phyloP scores from a whole-genome alignment of 2,797 vertebrate genomes.

The Chaetophractus vellerosus region DNA sequence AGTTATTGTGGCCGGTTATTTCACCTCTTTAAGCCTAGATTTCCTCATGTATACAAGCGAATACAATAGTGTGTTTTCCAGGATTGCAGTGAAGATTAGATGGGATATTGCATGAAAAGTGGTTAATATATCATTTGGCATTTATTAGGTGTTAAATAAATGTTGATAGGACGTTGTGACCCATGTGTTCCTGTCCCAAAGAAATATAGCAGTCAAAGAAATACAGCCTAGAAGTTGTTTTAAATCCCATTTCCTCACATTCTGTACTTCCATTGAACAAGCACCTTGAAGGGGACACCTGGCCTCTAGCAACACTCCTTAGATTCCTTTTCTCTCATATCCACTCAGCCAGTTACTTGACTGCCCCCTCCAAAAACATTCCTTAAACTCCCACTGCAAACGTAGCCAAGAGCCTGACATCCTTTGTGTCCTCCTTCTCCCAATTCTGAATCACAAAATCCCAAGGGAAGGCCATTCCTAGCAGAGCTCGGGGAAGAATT shows the following conservation, averaged over 20 bases:
- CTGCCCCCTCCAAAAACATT: not conserved
- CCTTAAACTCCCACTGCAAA: not conserved
- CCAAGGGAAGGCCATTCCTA: not conserved
- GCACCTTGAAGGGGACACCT: not conserved
- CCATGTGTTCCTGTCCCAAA: not conserved
- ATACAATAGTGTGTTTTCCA: not conserved
- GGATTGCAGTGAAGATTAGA: not conserved
- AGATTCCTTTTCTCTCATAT: not conserved
- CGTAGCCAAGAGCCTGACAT: not conserved
- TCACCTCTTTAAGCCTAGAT: constrained; percentile 15
- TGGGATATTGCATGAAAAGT: constrained; percentile 49
- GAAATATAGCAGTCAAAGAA: not conserved
- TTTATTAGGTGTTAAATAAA: constrained; percentile 37
- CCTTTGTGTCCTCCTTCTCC: rapidly evolving
- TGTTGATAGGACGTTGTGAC: constrained; percentile 69
- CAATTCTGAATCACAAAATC: constrained; percentile 3
- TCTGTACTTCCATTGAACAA: constrained; percentile 10
- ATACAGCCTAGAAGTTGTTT: not conserved
- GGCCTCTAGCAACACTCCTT: constrained; percentile 52
- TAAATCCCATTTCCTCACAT: not conserved
- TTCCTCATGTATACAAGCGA: constrained; percentile 4
- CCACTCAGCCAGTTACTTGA: constrained; percentile 22
- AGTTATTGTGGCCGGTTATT: not conserved
- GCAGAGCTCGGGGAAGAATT: not conserved
- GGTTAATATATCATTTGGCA: not conserved